These are phyloP conservation scores for Polyodon spathula DNA, from an alignment of 2,113 vertebrate species.

Conservation along the genomic window DNA sequence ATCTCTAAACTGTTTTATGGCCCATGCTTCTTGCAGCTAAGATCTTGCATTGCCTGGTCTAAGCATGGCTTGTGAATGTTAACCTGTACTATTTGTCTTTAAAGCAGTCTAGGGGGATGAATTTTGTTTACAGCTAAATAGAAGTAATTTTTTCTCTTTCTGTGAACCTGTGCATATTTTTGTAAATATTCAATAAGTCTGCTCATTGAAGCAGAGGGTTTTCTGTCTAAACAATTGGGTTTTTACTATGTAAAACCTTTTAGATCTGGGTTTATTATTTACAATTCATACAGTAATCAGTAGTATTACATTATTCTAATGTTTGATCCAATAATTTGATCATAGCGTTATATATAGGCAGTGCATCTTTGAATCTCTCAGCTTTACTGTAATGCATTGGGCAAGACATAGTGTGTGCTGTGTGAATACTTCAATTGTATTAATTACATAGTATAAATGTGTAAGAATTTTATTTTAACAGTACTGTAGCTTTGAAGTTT, in stretches of 20 bases:
- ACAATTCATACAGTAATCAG: too few relatives aligned
- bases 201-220: background rate
- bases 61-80: slow-evolving; percentile 1
- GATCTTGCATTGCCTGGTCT: background rate
- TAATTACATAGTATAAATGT: slow-evolving; percentile 5
- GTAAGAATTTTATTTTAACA: background rate
- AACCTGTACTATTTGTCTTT: background rate
- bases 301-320: too few relatives aligned
- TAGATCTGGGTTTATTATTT: too few relatives aligned
- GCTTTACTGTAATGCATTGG: background rate
- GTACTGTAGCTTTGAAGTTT: slow-evolving; percentile 11
- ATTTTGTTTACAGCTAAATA: too few relatives aligned
- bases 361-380: too few relatives aligned
- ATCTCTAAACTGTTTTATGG: background rate
- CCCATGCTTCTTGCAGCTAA: background rate
- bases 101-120: background rate
- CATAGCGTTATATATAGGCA: too few relatives aligned
- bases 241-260: too few relatives aligned
- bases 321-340: too few relatives aligned
- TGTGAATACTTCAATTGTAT: background rate
- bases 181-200: background rate
- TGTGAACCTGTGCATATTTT: background rate
- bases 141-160: background rate
- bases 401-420: background rate
- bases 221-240: background rate